Evolutionary conservation across 1,140 invertebrate species (phyloP), one percentile per base, ranked within the genome.

Genomic region (Sminthurides bifidus): DNA sequence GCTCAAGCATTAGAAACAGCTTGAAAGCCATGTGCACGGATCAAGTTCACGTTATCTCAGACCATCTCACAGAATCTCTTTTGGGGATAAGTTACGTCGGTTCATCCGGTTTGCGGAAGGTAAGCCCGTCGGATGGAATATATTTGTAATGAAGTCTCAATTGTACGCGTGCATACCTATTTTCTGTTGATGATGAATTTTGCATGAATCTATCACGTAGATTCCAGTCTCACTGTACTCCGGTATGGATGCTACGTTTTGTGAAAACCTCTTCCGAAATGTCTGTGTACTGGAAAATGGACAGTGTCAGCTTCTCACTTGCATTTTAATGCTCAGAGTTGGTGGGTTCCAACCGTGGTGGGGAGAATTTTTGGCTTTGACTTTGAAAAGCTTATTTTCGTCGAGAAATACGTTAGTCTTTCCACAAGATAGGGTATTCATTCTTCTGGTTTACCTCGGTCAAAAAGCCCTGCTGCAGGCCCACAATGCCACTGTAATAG

Each of bases 391-490:
- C 60, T 78, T 90, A 45, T 92, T 88, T 68, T 81, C 83, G 2
- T 81, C 83, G 0, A 79, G 82, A 15, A 82, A 88, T 58, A 81
- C 79, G 19, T 76, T 80, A 46, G 81, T 85, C 38, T 87, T 87
- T 66, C 84, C 88, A 27, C 83, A 91, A 67, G 88, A 92, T 69
- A 83, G 88, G 66, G 83, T 91, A 30, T 88, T 94, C 66, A 82
- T 92, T 57, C 73, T 92, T 41, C 71, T 92, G 40, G 84, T 86
- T 48, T 90, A 87, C 70, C 78, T 93, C 72, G 84, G 85, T 26
- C 82, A 87, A 58, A 87, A 86, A 66, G 85, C 84, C 54, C 72
- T 89, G 56, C 72, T 76, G 19, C 73, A 74, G 59, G 73, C 73
- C 74, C 79, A 23, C 69, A 81, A 57, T 73, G 73, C 8, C 54